Evolutionary conservation across 1,140 invertebrate species (phyloP), one percentile per base, ranked within the genome.

Genomic region (Episyrphus balteatus): DNA sequence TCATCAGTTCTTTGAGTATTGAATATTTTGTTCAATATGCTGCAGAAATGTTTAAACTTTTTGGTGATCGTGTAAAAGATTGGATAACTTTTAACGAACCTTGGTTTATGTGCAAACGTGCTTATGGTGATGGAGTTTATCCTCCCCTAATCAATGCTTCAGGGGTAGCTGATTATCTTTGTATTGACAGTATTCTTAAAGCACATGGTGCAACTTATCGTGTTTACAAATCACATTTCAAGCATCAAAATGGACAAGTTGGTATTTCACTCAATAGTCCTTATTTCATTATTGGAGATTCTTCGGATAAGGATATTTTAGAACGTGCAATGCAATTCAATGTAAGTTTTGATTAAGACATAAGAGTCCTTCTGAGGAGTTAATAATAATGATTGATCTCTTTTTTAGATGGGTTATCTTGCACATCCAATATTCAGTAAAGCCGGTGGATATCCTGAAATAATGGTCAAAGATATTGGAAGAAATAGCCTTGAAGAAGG

Each of bases 401-500:
- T 17, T 38, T 70, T 71, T 40, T 57, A 77, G 74, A 68, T 73
- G 38, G 82, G 82, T 11, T 81, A 78, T 79, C 74, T 73, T 46
- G 71, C 75, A 0, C 62, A 82, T 57, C 78, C 78, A 14, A 75
- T 82, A 46, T 76, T 76, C 60, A 72, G 72, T 0, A 40, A 59
- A 44, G 48, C 61, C 0, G 81, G 82, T 0, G 76, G 82, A 56
- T 84, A 82, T 61, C 78, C 81, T 1, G 49, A 56, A 14, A 45
- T 76, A 0, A 78, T 83, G 75, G 71, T 74, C 46, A 53, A 63
- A 12, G 55, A 66, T 30, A 66, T 82, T 44, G 73, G 59, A 57
- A 49, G 8, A 34, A 78, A 74, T 42, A 82, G 76, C 55, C 62
- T 49, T 21, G 50, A 57, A 2, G 73, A 81, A 56, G 70, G 74